Evolutionary conservation across 2,113 vertebrate genomes (phyloP), one percentile per base, ranked within the genome.

Genomic region (Columba janthina): DNA sequence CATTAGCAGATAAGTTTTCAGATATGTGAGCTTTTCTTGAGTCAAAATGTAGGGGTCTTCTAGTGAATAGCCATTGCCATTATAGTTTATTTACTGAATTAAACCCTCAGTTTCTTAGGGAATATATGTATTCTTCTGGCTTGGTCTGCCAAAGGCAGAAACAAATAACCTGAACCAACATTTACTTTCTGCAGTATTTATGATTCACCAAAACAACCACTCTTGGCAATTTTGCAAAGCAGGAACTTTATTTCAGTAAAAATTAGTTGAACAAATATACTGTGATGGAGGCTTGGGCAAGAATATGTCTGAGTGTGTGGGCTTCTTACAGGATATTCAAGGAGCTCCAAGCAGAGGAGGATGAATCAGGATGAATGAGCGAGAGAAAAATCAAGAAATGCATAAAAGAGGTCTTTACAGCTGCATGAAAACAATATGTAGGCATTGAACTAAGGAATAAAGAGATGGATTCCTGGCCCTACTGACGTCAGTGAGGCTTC

Each of bases 151-250:
- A 90, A 96, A 90, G 56, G 85, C 61, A 57, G 90, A 95, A 93
- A 93, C 72, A 94, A 96, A 85, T 62, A 95, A 92, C 94, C 70
- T 93, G 81, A 95, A 90, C 62, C 42, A 91, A 96, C 88, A 62
- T 96, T 97, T 95, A 90, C 85, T 96, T 97, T 95, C 75, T 90
- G 87, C 94, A 96, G 72, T 76, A 90, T 97, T 96, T 94, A 96
- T 97, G 95, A 97, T 96, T 97, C 97, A 97, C 94, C 94, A 91
- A 96, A 97, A 96, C 93, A 97, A 94, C 95, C 76, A 93, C 93
- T 96, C 56, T 81, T 73, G 95, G 95, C 94, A 95, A 82, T 81
- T 89, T 75, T 89, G 91, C 77, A 88, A 96, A 83, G 65, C 75
- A 89, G 85, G 85, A 94, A 78, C 77, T 94, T 97, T 87, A 93